Evolutionary conservation across 2,888 invertebrate genomes (phyloP), one percentile per base, ranked within the genome.

Genomic region (Serripes groenlandicus): DNA sequence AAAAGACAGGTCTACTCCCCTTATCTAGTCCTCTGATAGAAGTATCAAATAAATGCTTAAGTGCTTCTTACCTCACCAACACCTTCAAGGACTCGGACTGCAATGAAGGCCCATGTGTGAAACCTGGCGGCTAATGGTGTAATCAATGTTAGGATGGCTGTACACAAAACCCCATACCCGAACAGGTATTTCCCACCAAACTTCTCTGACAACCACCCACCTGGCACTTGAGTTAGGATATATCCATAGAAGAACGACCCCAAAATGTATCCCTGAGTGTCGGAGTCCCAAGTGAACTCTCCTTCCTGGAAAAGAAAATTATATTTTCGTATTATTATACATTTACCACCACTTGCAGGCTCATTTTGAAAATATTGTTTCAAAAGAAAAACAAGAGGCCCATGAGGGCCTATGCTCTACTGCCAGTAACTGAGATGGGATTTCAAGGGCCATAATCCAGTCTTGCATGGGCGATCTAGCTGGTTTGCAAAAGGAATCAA

Each of bases 101-200:
- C 95, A 58, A 98, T 97, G 30, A 98, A 95, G 34, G 96, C 96
- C 0, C 96, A 96, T 15, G 97, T 96, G 18, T 97, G 96, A n/a
- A 96, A 93, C 68, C 96, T 95, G 0, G 97, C 97, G 4, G 97
- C 96, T 88, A 97, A 92, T 0, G 98, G 98, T 0, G 98, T 98
- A 4, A 98, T 91, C 1, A 98, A 92, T 0, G 98, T 98, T 90
- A 98, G 97, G 11, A 97, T 93, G 0, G 97, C 97, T 0, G 98
- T 97, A 21, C 97, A 97, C 0, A 98, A 95, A 21, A 98, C 97
- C 60, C 98, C 98, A 78, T 97, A 95, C 0, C 97, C 97, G 26
- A 98, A 95, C 0, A 97, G 96, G 95, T 97, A 97, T 94, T 98
- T 98, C n/a, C 97, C 98, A 21, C 98, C 98, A 88, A 97, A 97